Base-by-base conservation (phyloP, 2,888 invertebrate species). In the Tiliacea aurago region DNA sequence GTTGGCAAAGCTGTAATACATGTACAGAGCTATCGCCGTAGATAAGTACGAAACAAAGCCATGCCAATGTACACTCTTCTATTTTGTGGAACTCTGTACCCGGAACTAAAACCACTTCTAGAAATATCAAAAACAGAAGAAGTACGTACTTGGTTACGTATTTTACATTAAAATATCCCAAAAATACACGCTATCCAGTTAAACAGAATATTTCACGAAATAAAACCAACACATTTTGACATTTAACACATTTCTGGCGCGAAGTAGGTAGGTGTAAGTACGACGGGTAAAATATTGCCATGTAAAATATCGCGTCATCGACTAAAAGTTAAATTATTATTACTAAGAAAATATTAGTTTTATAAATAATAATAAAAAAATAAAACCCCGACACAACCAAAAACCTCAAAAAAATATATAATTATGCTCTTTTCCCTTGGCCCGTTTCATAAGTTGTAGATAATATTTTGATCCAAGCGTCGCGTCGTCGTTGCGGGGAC, bases 161-260 rank as follows among this genome's bases (percentile, higher is more conserved):
- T 41, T 81, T 59, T 43, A 71, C 61, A 55, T 56, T 64, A 63
- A 23, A 61, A 20, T 63, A 45, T 55, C 15, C 41, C 9, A 55
- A 74, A 64, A 64, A 43, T 56, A n/a, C 56, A 59, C 65, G 37
- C 0, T 67, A 53, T 2, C 49, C 71, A 68, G 64, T 11, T 28
- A 28, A 28, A 37, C 18, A 73, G 33, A 41, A 28, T 65, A 67
- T 49, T 68, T 73, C 73, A 76, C 71, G 82, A 81, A 81, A 37
- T 75, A 70, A 68, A 73, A 62, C 65, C 56, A 66, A 78, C 71
- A 78, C 77, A 86, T 82, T 84, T 76, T 89, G 89, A 90, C 91
- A 80, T 81, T 70, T 76, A 77, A 72, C 88, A 85, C 87, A 88
- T 88, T 94, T 94, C 92, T 94, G 94, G 94, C 94, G 94, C 94